Evolutionary conservation across 2,113 vertebrate genomes (phyloP).

Genomic region (Dasyornis broadbenti): DNA sequence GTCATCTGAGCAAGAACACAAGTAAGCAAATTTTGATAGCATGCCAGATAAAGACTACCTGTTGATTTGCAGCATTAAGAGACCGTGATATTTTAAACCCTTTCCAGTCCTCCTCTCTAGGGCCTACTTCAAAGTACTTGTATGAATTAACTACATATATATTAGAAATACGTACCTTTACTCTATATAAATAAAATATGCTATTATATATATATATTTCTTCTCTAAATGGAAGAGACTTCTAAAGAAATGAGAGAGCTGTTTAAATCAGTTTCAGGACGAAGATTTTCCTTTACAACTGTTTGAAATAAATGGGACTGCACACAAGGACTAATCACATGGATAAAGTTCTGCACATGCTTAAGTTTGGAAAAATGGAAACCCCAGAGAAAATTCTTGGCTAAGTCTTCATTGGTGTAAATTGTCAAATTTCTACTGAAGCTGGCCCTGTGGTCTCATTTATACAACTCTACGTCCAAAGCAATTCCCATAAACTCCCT

Average conservation of each 20-base stretch:
- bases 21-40: not conserved
- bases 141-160: not conserved
- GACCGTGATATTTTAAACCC: not conserved
- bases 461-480: slow-evolving; percentile 25
- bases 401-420: slow-evolving; percentile 21
- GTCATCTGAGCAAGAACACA: not conserved
- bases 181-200: not conserved
- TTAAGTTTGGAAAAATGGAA: not conserved
- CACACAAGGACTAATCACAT: not conserved
- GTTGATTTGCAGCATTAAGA: not conserved
- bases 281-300: not conserved
- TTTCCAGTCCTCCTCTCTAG: not conserved
- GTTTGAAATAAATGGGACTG: not conserved
- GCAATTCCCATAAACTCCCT: slow-evolving; percentile 47
- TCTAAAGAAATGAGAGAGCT: not conserved
- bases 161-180: not conserved
- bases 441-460: slow-evolving; percentile 42
- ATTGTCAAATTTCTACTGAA: slow-evolving; percentile 28
- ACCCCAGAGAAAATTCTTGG: slow-evolving; percentile 39
- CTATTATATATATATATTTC: not conserved
- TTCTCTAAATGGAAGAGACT: not conserved
- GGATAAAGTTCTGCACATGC: not conserved
- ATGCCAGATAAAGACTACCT: not conserved
- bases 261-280: not conserved
- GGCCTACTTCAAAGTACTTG: not conserved